These are phyloP conservation scores for Ips nitidus DNA, from an alignment of 1,140 invertebrate genomes.

Conservation along the genomic window DNA sequence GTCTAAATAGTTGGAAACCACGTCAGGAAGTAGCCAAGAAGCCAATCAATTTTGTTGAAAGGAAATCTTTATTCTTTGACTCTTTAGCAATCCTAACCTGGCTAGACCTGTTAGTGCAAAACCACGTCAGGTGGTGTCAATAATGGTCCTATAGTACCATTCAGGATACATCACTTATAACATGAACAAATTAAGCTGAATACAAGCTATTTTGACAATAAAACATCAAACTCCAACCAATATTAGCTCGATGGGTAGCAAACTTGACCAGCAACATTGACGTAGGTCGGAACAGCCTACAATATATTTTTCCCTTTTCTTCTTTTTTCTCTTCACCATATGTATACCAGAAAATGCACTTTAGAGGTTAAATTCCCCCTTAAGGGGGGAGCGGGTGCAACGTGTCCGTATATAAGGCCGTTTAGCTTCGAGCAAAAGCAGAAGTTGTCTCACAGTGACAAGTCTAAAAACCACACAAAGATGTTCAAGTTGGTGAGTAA, in stretches of 20 bases:
- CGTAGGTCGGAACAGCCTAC: background rate
- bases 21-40: no score
- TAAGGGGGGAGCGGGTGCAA: background rate
- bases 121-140: no score
- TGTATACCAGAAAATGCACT: background rate
- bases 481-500: slow-evolving; percentile 21
- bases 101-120: no score
- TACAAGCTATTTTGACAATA: no score
- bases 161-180: no score
- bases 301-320: background rate
- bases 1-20: no score
- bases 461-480: slow-evolving; percentile 8
- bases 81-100: no score
- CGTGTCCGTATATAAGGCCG: slow-evolving; percentile 16
- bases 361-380: background rate
- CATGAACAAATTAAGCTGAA: no score
- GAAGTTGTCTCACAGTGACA: slow-evolving; percentile 26
- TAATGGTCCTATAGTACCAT: no score
- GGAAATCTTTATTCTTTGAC: no score
- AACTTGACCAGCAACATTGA: background rate
- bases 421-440: background rate
- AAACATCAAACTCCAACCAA: background rate
- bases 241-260: background rate
- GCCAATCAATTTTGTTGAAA: no score
- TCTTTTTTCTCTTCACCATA: slow-evolving; percentile 2